Percentiles rank a stretch among this genome's conserved stretches.
Evolutionary conservation across 2,888 invertebrate genomes (phyloP).

Genomic region (Cylindroiulus punctatus): DNA sequence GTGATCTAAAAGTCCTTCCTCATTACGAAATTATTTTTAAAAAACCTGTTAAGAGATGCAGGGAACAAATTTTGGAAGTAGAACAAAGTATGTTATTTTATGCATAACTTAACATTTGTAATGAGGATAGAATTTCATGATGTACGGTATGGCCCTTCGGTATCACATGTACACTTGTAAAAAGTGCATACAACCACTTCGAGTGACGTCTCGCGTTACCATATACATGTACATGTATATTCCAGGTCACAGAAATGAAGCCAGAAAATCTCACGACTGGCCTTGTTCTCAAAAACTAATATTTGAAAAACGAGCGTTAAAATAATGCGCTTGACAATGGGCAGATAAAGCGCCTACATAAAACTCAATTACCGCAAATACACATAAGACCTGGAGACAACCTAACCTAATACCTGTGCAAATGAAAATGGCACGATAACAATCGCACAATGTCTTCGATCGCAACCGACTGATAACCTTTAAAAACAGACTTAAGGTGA

Average conservation of each 20-base stretch:
- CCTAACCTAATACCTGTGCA: neutral
- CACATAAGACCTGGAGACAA: neutral
- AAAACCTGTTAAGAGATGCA: no score
- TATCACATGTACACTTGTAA: no score
- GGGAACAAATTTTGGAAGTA: no score
- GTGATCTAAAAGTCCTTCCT: no score
- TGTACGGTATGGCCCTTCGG: no score
- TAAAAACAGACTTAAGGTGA: constrained; percentile 39
- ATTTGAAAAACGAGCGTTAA: neutral
- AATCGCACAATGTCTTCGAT: constrained; percentile 45
- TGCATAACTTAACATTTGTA: no score
- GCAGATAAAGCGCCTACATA: neutral
- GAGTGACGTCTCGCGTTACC: no score
- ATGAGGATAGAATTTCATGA: no score
- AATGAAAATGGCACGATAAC: constrained; percentile 14
- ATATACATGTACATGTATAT: no score
- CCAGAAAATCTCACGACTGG: neutral
- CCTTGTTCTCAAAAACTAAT: neutral
- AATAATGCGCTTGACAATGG: constrained; percentile 30
- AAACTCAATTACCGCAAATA: constrained; percentile 4
- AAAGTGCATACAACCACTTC: no score
- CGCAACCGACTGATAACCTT: constrained; percentile 29
- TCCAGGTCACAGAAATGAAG: neutral
- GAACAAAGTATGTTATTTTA: no score
- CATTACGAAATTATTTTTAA: no score